Percentiles rank a stretch among this genome's conserved stretches.
Evolutionary conservation across 2,113 vertebrate genomes (phyloP).

Genomic region (Amblyornis subalaris): DNA sequence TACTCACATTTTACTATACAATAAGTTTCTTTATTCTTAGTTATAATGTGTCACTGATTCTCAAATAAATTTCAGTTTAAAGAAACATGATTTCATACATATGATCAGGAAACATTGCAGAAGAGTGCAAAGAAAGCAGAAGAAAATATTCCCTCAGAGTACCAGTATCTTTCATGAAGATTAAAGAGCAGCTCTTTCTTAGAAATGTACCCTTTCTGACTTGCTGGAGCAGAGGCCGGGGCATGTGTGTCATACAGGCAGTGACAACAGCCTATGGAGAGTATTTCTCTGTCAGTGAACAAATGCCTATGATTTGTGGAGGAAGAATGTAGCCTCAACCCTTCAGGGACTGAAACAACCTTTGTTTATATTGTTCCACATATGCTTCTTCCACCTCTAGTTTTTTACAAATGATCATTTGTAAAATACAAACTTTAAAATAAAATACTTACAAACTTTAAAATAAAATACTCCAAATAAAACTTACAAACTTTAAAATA

Average conservation of each 20-base stretch:
- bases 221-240: not conserved
- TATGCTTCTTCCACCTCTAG: not conserved
- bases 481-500: not conserved
- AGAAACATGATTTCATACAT: not conserved
- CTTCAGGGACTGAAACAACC: not conserved
- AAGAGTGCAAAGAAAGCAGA: not conserved
- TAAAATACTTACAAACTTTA: not conserved
- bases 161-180: not conserved
- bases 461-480: not conserved
- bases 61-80: not conserved
- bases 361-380: not conserved
- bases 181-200: not conserved
- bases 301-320: not conserved
- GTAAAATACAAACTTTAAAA: not conserved
- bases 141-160: not conserved
- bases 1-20: not conserved
- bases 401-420: not conserved
- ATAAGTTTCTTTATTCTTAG: not conserved
- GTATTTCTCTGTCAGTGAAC: not conserved
- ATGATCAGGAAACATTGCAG: not conserved
- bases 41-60: not conserved
- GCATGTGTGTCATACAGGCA: not conserved
- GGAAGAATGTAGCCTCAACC: not conserved
- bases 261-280: not conserved
- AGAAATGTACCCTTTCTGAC: slow-evolving; percentile 1